These are phyloP conservation scores for Anaspis maculata DNA, from an alignment of 2,888 invertebrate species.

Conservation along the genomic window DNA sequence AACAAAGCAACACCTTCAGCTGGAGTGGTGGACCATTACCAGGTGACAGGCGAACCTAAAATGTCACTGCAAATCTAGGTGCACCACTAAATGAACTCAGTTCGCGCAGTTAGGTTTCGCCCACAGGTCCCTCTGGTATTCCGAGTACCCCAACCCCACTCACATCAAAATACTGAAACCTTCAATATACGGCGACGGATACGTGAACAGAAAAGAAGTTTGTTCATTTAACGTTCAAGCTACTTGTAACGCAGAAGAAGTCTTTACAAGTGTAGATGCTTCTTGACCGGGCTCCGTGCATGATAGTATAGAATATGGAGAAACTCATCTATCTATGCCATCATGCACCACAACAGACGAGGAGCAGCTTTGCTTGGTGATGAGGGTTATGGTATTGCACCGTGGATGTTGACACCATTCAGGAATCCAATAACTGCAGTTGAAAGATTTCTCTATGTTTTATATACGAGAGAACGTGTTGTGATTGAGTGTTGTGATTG, in stretches of 20 bases:
- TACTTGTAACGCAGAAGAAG: background rate
- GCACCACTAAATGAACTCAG: too few species aligned
- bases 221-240: slow-evolving; percentile 1
- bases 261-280: slow-evolving; percentile 1
- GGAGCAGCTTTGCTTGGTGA: background rate
- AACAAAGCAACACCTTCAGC: too few species aligned
- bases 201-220: background rate
- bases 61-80: too few species aligned
- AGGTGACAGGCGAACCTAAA: too few species aligned
- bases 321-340: too few species aligned
- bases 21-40: too few species aligned
- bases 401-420: background rate
- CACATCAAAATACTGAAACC: slow-evolving; percentile 1
- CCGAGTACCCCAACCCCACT: too few species aligned
- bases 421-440: slow-evolving; percentile 1
- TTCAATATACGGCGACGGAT: background rate
- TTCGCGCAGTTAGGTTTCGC: too few species aligned
- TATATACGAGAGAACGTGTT: background rate
- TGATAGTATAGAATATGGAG: too few species aligned
- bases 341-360: background rate
- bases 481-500: background rate
- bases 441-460: background rate
- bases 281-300: too few species aligned
- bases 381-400: slow-evolving; percentile 1
- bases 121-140: too few species aligned